Evolutionary conservation across 2,113 vertebrate genomes (phyloP).

Genomic region (Saguinus midas): DNA sequence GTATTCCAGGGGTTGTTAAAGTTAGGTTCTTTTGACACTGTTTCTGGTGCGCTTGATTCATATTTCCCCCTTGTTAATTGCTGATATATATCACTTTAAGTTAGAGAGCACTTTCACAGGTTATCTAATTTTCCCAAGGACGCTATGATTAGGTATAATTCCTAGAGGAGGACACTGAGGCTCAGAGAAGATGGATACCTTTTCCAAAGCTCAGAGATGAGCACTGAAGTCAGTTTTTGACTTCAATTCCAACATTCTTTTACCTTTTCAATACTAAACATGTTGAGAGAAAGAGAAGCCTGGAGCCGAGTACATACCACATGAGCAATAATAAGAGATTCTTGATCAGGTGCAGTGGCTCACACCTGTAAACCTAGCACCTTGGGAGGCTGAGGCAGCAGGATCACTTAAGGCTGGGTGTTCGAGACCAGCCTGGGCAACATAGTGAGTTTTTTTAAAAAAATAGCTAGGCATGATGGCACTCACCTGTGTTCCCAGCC

Average conservation of each 20-base stretch:
- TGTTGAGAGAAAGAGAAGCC: neutral
- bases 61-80: neutral
- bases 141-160: neutral
- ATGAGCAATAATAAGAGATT: neutral
- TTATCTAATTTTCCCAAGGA: neutral
- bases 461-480: too few relatives aligned
- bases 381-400: too few relatives aligned
- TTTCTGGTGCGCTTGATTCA: conserved; percentile 6
- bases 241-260: neutral
- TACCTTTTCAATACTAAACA: neutral
- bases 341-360: too few relatives aligned
- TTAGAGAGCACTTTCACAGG: neutral
- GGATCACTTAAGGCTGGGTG: too few relatives aligned
- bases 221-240: neutral
- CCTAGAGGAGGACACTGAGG: neutral
- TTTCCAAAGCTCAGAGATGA: neutral
- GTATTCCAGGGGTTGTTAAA: neutral
- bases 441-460: too few relatives aligned
- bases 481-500: too few relatives aligned
- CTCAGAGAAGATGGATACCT: neutral
- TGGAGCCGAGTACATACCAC: neutral
- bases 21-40: neutral
- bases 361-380: too few relatives aligned
- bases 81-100: neutral
- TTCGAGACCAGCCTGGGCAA: too few relatives aligned